These are phyloP conservation scores for Meiosimyza platycephala DNA, from an alignment of 2,888 invertebrate genomes.

Conservation along the genomic window DNA sequence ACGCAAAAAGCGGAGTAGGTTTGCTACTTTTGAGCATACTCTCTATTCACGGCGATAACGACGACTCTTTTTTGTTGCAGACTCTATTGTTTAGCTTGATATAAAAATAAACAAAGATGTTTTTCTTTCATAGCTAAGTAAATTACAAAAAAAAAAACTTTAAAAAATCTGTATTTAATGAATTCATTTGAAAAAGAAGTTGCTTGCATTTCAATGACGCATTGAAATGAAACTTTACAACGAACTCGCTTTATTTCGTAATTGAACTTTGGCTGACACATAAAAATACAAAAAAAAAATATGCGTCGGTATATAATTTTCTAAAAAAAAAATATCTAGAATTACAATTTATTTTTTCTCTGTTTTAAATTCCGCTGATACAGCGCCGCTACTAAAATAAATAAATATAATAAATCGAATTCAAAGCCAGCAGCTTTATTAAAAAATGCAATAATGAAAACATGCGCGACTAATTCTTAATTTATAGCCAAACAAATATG, in stretches of 20 bases:
- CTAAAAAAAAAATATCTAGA: not conserved
- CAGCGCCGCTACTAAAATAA: conserved; percentile 4
- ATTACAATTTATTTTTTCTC: conserved; percentile 23
- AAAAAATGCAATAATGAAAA: not conserved
- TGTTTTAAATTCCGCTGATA: conserved; percentile 27
- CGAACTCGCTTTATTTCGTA: no score
- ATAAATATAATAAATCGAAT: conserved; percentile 5
- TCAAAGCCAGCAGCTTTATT: conserved; percentile 8
- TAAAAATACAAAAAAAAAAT: not conserved
- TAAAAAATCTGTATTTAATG: no score
- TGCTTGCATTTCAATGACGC: no score
- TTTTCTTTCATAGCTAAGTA: not conserved
- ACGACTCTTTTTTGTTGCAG: conserved; percentile 14
- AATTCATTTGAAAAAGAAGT: no score
- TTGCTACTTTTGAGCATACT: conserved; percentile 20
- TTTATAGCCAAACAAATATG: conserved; percentile 19
- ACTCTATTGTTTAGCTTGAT: conserved; percentile 19
- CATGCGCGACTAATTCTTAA: conserved; percentile 13
- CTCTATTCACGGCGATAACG: not conserved
- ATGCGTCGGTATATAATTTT: no score
- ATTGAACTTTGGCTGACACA: no score
- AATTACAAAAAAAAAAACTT: no score
- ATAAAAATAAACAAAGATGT: conserved; percentile 29
- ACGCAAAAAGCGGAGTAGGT: conserved; percentile 5
- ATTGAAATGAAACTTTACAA: no score